Conservation (phyloP, 2,888 invertebrate genomes). For the Perdita meconis region DNA sequence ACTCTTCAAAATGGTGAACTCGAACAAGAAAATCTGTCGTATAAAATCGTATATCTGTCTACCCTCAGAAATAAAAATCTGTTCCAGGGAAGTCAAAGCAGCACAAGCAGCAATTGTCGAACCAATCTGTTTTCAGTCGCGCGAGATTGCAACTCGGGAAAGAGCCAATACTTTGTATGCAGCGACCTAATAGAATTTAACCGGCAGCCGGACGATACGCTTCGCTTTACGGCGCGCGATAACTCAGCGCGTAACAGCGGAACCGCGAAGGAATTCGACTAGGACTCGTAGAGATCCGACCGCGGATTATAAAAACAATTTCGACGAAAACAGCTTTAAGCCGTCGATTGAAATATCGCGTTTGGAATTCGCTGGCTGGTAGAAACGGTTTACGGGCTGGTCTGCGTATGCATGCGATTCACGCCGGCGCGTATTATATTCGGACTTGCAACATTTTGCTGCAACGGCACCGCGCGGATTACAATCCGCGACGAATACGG, state of each 20-base stretch:
- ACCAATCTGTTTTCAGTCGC: neutral
- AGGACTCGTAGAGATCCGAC: neutral
- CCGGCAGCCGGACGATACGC: conserved; percentile 9
- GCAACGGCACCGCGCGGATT: neutral
- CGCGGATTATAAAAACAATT: conserved; percentile 30
- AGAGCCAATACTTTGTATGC: conserved; percentile 11
- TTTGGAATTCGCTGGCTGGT: conserved; percentile 1
- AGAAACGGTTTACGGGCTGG: conserved; percentile 34
- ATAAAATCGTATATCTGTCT: neutral
- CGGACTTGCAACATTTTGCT: conserved; percentile 18
- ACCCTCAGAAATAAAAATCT: neutral
- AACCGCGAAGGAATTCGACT: conserved; percentile 2
- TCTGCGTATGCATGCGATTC: neutral
- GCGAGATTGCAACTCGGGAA: no score
- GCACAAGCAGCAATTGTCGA: neutral
- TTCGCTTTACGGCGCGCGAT: conserved; percentile 40
- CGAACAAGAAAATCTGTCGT: no score
- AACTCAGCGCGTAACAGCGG: conserved; percentile 37
- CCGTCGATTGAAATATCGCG: conserved; percentile 30
- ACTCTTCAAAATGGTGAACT: no score
- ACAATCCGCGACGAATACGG: conserved; percentile 27
- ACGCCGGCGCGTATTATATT: neutral
- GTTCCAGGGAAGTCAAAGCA: neutral
- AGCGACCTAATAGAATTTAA: conserved; percentile 15
- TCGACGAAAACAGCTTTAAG: neutral